These are phyloP conservation scores for Zaprionus inermis DNA, from an alignment of 1,140 invertebrate species.

Conservation along the genomic window DNA sequence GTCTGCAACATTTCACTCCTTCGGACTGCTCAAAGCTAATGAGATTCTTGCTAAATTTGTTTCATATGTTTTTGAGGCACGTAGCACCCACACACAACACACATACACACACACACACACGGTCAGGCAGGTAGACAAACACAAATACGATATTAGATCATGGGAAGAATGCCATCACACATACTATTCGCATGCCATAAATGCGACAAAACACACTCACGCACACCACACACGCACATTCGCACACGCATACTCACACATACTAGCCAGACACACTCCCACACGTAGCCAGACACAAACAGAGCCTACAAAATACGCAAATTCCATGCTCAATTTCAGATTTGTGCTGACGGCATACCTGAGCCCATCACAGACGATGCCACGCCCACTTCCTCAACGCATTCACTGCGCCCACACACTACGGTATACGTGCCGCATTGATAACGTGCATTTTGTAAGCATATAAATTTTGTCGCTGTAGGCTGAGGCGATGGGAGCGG, in stretches of 20 bases:
- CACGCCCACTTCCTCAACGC: conserved; percentile 39
- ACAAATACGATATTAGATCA: conserved; percentile 27
- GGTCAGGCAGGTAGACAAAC: conserved; percentile 8
- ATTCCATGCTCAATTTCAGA: conserved; percentile 59
- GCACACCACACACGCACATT: background rate
- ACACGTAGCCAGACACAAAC: conserved; percentile 2
- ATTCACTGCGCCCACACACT: background rate
- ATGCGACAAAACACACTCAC: conserved; percentile 29
- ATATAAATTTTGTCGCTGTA: conserved; percentile 30
- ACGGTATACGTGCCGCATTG: conserved; percentile 41
- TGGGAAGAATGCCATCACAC: conserved; percentile 34
- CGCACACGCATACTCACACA: conserved; percentile 16
- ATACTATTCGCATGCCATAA: conserved; percentile 41
- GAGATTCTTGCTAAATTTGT: conserved; percentile 16
- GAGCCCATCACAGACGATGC: conserved; percentile 3
- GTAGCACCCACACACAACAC: conserved; percentile 30
- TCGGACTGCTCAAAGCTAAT: conserved; percentile 17
- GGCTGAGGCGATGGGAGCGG: no score
- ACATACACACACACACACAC: conserved; percentile 17
- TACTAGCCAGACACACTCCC: background rate
- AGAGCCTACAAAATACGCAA: conserved; percentile 43
- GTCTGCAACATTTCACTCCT: background rate
- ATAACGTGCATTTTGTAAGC: conserved; percentile 48
- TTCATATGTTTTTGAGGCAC: conserved; percentile 37
- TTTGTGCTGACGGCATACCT: conserved; percentile 51